These are phyloP conservation scores for Caradrina clavipalpis DNA, from an alignment of 2,888 invertebrate species.

Conservation along the genomic window DNA sequence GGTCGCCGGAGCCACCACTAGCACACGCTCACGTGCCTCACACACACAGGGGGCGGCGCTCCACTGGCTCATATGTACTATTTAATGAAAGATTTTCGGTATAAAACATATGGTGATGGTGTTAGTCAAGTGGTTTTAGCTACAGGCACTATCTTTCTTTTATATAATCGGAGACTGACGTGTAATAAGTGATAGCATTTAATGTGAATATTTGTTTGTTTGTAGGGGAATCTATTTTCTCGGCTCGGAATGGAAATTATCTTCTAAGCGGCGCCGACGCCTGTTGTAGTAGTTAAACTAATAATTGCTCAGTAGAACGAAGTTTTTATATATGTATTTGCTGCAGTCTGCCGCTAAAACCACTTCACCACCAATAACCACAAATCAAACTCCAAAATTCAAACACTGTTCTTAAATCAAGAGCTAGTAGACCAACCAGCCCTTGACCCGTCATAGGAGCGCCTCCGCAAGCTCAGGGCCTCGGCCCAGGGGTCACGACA, in stretches of 20 bases:
- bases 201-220: not conserved
- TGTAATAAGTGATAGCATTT: no score
- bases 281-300: not conserved
- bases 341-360: not conserved
- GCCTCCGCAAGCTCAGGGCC: slow-evolving; percentile 47
- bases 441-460: not conserved
- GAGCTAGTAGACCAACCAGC: not conserved
- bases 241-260: no score
- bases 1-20: slow-evolving; percentile 72
- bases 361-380: slow-evolving; percentile 2
- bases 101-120: not conserved
- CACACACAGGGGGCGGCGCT: slow-evolving; percentile 62
- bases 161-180: no score
- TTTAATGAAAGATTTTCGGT: not conserved
- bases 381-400: not conserved
- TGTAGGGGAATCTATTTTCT: not conserved
- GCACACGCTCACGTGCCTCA: slow-evolving; percentile 83
- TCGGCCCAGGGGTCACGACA: slow-evolving; percentile 17
- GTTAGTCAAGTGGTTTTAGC: slow-evolving; percentile 4
- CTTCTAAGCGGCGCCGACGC: no score
- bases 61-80: not conserved
- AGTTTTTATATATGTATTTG: no score
- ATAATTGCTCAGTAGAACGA: no score
- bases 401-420: not conserved
- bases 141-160: no score